phyloP scores from a whole-genome alignment of 2,113 vertebrate species.

The Toxostoma redivivum region DNA sequence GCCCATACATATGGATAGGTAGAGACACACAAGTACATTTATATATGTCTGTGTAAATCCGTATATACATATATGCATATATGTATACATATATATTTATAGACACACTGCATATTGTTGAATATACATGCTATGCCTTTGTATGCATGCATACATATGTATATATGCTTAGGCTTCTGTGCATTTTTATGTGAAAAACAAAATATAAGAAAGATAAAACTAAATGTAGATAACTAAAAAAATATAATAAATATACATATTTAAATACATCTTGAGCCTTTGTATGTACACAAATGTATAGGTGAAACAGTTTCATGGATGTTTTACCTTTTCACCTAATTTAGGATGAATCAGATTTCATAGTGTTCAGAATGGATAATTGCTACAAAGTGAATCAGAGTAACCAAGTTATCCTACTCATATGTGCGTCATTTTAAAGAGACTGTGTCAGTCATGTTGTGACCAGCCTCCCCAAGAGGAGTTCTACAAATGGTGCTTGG shows the following conservation, averaged over 20 bases:
- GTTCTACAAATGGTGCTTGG: not conserved
- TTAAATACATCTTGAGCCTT: not conserved
- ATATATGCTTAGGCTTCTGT: not conserved
- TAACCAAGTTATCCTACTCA: not conserved
- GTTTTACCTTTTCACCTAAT: not conserved
- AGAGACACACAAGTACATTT: not conserved
- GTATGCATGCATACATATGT: not conserved
- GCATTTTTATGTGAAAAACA: not conserved
- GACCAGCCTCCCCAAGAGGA: not conserved
- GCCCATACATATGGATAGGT: not conserved
- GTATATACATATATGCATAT: not conserved
- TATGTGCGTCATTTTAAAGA: not conserved
- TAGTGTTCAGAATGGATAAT: not conserved
- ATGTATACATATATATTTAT: not conserved
- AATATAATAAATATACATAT: not conserved
- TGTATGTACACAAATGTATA: not conserved
- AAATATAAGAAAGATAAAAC: not conserved
- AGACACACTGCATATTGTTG: not conserved
- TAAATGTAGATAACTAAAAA: not conserved
- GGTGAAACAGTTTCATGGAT: not conserved
- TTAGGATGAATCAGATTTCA: not conserved
- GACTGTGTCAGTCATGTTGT: fast-evolving
- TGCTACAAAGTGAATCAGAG: not conserved
- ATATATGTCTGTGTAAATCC: not conserved
- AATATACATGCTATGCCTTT: not conserved